Base-by-base conservation (phyloP, 2,797 vertebrate genomes). In the Enteromius treurensis region DNA sequence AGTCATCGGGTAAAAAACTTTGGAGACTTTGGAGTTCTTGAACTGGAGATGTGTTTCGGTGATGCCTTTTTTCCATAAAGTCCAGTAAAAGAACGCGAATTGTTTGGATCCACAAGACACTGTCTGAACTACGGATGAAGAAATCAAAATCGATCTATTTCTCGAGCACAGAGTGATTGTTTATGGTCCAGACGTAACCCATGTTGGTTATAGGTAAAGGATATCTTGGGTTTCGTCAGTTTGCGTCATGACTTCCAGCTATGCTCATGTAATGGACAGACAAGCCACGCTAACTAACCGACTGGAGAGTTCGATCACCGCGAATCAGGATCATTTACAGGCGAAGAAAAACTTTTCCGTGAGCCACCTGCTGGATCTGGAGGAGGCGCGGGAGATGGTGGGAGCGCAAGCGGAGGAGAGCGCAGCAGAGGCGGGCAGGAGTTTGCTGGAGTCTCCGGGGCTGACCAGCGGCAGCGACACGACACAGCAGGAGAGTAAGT, bases 331-430 rank as follows among this genome's bases (percentile, higher is more conserved):
- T 92, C 95, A 94, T 92, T 95, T 98, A 91, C 97, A 98, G 90
- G 96, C 95, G 86, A 98, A 98, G 89, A 99, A 99, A 96, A 99
- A 99, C 95, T 99, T 99, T 94, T 97, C 97, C 10, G 97, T 99
- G 85, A 99, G 97, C 92, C 98, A 99, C 96, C 96, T 99, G 96
- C 88, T 99, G 91, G 98, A 99, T 89, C 97, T 99, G 93, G 98
- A 99, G 85, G 97, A 99, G 89, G 97, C 96, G 88, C 96, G 95
- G 69, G 97, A 98, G 88, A 96, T 98, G 96, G 97, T 95, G 83
- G 97, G 96, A 78, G 94, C 91, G 9, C 97, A 97, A 90, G 93
- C 95, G 40, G 97, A 98, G 85, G 98, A 98, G 86, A 93, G 95
- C 83, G 95, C 95, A 85, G 97, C 95, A 71, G 98, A 98, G 88